A percentile compares a stretch with the other conserved stretches of the same genome.
phyloP scores from a whole-genome alignment of 2,888 invertebrate genomes.

The Eupithecia subumbrata region DNA sequence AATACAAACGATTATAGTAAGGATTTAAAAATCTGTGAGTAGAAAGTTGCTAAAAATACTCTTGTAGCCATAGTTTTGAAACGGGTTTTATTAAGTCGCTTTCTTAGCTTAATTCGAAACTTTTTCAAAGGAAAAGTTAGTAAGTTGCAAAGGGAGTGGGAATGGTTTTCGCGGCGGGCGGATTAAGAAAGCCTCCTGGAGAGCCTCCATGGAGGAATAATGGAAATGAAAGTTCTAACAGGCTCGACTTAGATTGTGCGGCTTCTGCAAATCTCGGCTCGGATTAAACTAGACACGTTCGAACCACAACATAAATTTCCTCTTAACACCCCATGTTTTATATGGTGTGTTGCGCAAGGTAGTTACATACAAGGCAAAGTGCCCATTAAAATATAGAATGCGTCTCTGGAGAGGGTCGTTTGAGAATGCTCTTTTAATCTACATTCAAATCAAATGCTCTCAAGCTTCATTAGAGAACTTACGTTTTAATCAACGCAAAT shows the following conservation, averaged over 20 bases:
- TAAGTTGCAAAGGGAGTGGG: conserved; percentile 58
- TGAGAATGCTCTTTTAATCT: conserved; percentile 36
- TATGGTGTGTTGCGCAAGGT: conserved; percentile 45
- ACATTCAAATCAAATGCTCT: conserved; percentile 25
- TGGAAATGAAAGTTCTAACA: conserved; percentile 72
- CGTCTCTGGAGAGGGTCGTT: conserved; percentile 38
- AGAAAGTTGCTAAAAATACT: conserved; percentile 14
- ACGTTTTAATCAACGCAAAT: not conserved
- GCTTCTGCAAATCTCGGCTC: conserved; percentile 65
- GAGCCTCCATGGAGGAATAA: conserved; percentile 63
- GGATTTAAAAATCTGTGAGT: not conserved
- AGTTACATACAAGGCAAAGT: conserved; percentile 36
- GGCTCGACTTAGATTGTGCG: conserved; percentile 70
- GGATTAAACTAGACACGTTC: conserved; percentile 75
- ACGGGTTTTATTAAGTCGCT: conserved; percentile 54
- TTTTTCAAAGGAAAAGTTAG: conserved; percentile 61
- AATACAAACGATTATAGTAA: not conserved
- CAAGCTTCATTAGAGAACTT: conserved; percentile 11
- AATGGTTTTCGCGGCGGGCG: conserved; percentile 62
- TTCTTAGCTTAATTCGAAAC: conserved; percentile 58
- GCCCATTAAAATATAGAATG: conserved; percentile 46
- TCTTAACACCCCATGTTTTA: conserved; percentile 59
- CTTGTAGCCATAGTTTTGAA: conserved; percentile 47
- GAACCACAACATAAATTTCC: conserved; percentile 72
- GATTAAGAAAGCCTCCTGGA: conserved; percentile 65